Conservation (phyloP, 2,888 invertebrate species). For the Sminthurinus aureus region DNA sequence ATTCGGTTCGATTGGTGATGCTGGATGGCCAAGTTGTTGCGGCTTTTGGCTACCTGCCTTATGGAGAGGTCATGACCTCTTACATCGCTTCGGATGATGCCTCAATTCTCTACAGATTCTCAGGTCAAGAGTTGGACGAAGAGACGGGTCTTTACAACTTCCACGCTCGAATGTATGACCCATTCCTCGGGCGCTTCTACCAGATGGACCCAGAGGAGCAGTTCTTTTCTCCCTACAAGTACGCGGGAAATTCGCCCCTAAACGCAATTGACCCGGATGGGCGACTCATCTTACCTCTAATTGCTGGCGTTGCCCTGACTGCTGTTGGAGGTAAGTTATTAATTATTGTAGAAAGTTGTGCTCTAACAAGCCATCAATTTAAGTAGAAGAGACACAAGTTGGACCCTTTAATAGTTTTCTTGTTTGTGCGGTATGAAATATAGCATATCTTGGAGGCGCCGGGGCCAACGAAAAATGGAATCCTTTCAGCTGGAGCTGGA, state of each 20-base stretch:
- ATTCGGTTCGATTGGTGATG: constrained; percentile 53
- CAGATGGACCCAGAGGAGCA: constrained; percentile 45
- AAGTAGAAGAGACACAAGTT: too few species aligned
- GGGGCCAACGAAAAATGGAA: neutral
- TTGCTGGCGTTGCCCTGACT: neutral
- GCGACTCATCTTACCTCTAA: neutral
- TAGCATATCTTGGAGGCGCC: neutral
- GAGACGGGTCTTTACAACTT: constrained; percentile 58
- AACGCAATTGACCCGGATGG: constrained; percentile 7
- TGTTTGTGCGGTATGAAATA: too few species aligned
- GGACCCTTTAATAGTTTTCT: too few species aligned
- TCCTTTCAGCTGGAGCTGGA: neutral
- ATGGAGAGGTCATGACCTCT: constrained; percentile 50
- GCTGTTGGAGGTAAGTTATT: too few species aligned
- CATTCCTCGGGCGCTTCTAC: constrained; percentile 53
- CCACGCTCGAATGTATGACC: constrained; percentile 59
- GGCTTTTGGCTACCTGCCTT: constrained; percentile 59
- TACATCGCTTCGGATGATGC: constrained; percentile 42
- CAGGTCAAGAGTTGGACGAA: constrained; percentile 59
- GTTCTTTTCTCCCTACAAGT: constrained; percentile 56
- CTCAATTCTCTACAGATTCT: constrained; percentile 48
- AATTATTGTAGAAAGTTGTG: constrained; percentile 56
- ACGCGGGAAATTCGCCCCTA: neutral
- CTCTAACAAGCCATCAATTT: too few species aligned
- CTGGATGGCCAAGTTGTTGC: constrained; percentile 54